Percentiles rank a stretch among this genome's conserved stretches.
Conservation (phyloP, 2,797 vertebrate species). For the Cryptoblepharus egeriae region DNA sequence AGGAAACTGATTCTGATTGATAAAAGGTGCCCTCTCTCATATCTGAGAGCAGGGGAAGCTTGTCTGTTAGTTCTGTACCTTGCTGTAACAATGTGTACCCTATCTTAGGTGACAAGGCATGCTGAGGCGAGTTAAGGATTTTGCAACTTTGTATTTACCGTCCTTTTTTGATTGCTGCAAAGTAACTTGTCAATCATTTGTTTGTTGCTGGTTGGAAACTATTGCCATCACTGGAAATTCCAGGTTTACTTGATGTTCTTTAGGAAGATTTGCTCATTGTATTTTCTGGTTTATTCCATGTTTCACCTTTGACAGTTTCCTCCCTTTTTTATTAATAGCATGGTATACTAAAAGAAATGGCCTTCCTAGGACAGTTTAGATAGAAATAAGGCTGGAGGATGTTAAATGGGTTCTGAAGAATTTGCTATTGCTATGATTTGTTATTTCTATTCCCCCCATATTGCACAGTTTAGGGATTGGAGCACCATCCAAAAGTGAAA, state of each 20-base stretch:
- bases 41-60: not conserved
- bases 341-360: no score
- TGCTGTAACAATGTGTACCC: not conserved
- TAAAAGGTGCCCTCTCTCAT: not conserved
- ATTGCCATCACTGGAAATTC: not conserved
- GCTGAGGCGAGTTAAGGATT: slow-evolving; percentile 1
- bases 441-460: no score
- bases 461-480: no score
- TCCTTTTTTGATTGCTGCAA: not conserved
- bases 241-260: not conserved
- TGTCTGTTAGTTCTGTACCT: not conserved
- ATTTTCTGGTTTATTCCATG: not conserved
- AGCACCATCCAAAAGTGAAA: no score
- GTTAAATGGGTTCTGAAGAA: not conserved
- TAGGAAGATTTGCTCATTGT: not conserved
- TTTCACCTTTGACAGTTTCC: not conserved
- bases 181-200: not conserved
- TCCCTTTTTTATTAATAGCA: no score
- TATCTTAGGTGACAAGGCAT: not conserved
- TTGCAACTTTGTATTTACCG: not conserved
- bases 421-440: not conserved
- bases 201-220: not conserved
- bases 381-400: not conserved
- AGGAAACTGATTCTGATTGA: not conserved
- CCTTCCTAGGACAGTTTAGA: not conserved